A percentile compares a stretch with the other conserved stretches of the same genome.
phyloP scores from a whole-genome alignment of 2,797 vertebrate species.

The Pterois miles region DNA sequence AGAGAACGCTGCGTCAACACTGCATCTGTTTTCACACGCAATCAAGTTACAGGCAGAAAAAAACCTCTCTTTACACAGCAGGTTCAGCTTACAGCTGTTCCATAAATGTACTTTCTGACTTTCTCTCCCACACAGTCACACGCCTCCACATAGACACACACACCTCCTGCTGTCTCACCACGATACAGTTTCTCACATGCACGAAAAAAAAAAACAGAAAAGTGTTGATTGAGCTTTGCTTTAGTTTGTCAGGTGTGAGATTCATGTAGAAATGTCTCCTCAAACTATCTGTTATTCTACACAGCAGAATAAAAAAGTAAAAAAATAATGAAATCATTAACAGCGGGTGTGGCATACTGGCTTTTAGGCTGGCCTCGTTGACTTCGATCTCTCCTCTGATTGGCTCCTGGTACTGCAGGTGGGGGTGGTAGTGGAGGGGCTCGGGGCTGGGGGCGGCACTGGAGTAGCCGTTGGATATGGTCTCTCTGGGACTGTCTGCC shows the following conservation, averaged over 20 bases:
- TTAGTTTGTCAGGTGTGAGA: neutral
- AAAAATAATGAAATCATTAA: neutral
- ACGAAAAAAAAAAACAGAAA: constrained; percentile 2
- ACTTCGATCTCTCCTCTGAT: constrained; percentile 90
- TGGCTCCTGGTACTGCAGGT: constrained; percentile 84
- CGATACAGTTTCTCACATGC: constrained; percentile 27
- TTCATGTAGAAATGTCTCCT: neutral
- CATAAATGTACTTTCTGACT: constrained; percentile 21
- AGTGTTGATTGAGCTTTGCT: constrained; percentile 61
- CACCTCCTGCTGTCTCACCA: neutral
- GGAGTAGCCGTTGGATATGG: constrained; percentile 75
- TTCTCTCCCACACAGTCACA: constrained; percentile 2
- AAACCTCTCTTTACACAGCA: constrained; percentile 2
- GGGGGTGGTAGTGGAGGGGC: constrained; percentile 82
- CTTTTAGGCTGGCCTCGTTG: constrained; percentile 89
- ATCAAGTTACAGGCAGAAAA: constrained; percentile 10
- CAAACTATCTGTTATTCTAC: neutral
- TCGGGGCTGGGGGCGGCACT: constrained; percentile 81
- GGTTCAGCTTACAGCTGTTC: constrained; percentile 48
- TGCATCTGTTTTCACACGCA: constrained; percentile 59
- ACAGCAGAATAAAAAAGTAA: neutral
- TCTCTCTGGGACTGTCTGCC: constrained; percentile 73
- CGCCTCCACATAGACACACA: constrained; percentile 13
- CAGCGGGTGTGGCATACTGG: constrained; percentile 82
- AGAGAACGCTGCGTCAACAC: constrained; percentile 32